Evolutionary conservation across 2,888 invertebrate genomes (phyloP), one percentile per base, ranked within the genome.

Genomic region (Temnothorax ravouxi): DNA sequence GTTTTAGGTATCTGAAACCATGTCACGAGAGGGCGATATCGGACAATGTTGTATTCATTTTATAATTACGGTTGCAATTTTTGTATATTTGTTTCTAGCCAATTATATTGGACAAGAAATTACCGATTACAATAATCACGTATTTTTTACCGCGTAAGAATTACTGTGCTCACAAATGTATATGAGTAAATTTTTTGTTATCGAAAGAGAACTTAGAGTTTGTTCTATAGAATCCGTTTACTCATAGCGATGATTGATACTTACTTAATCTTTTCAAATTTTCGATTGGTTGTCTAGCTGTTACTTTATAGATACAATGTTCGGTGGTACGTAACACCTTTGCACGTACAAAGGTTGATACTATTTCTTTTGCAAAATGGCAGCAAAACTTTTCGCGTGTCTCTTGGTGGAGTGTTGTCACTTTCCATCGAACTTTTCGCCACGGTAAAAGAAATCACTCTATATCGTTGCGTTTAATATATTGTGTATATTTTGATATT

Each of bases 81-180:
- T 34, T 38, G 0, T 54, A 0, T 38, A 6, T 1, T 8, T 52
- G 38, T 71, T 71, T 54, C 0, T 38, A n/a, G 0, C 4, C 8
- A 71, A 71, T 52, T 54, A 71, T 38, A 1, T 4, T 2, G 69
- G 69, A 38, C 52, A 71, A 71, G 69, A 71, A 54, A 21, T 71
- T 38, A 71, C 0, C 0, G 38, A 71, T 38, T 21, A 71, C 2
- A 34, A 71, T n/a, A 8, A 21, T 54, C 3, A 71, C 4, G n/a
- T 71, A 38, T 50, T 38, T 38, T 21, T 4, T 8, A n/a, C 69
- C 15, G 52, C 21, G 69, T 71, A 71, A 71, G 69, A 34, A 59
- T 59, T 29, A 29, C 2, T 29, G 54, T 25, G 2, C 29, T 25
- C 5, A 15, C 13, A 59, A 15, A 59, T 59, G 29, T 59, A 3